Conservation (phyloP, 1,140 invertebrate genomes). For the Drosophila tani region DNA sequence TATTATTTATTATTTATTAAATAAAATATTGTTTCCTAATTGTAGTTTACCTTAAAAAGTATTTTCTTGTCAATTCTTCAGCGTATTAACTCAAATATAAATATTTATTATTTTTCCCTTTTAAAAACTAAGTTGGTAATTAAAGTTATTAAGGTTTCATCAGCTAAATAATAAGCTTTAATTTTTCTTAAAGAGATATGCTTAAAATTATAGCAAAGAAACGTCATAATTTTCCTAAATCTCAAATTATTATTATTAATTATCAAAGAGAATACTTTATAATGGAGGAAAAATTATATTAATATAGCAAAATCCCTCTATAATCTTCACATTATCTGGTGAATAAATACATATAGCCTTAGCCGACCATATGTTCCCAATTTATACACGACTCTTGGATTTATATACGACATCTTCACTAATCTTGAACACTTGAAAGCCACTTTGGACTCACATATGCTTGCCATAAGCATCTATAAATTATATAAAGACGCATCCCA, state of each 20-base stretch:
- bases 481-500: slow-evolving; percentile 2
- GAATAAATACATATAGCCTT: not conserved
- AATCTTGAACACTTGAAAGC: not conserved
- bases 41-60: too few relatives aligned
- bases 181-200: not conserved
- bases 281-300: too few relatives aligned
- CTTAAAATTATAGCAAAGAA: not conserved
- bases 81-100: too few relatives aligned
- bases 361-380: too few relatives aligned
- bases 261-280: too few relatives aligned
- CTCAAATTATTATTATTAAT: not conserved
- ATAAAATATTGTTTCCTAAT: not conserved
- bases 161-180: not conserved
- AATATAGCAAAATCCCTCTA: not conserved
- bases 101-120: too few relatives aligned
- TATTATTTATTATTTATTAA: too few relatives aligned
- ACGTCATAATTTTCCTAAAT: not conserved
- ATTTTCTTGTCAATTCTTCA: too few relatives aligned
- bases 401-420: not conserved
- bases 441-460: too few relatives aligned
- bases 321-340: not conserved
- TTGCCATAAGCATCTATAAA: not conserved
- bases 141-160: not conserved
- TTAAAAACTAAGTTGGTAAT: not conserved
- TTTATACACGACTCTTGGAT: not conserved